These are phyloP conservation scores for Tapera naevia DNA, from an alignment of 2,797 vertebrate species.

Conservation along the genomic window DNA sequence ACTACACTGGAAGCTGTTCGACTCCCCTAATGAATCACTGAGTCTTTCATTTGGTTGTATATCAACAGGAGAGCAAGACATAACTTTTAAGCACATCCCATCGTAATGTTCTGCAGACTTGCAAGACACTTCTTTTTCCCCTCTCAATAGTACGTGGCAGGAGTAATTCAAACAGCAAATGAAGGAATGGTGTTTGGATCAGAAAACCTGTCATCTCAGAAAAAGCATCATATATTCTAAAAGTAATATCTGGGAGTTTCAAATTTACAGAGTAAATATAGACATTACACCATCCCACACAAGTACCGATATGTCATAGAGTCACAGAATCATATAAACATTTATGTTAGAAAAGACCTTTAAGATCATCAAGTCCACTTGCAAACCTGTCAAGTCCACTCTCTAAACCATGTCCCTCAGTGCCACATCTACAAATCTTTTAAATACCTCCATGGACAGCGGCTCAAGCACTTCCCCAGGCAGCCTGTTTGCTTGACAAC, in stretches of 20 bases:
- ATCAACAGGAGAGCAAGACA: background rate
- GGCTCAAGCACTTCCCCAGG: too few relatives aligned
- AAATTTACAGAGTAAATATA: background rate
- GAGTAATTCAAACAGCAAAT: background rate
- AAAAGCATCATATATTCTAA: background rate
- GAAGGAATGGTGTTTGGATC: background rate
- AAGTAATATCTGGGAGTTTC: background rate
- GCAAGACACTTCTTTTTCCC: background rate
- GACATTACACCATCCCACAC: background rate
- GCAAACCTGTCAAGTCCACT: too few relatives aligned
- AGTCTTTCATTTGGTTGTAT: background rate
- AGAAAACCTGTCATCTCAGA: background rate
- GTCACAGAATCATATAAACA: too few relatives aligned
- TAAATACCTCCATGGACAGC: too few relatives aligned
- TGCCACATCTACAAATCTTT: too few relatives aligned
- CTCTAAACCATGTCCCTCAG: too few relatives aligned
- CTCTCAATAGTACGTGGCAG: background rate
- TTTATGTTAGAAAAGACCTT: too few relatives aligned
- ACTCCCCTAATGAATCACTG: background rate
- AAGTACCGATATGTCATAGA: background rate
- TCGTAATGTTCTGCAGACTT: background rate
- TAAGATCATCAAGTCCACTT: too few relatives aligned
- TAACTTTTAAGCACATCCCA: background rate
- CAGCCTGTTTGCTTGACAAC: too few relatives aligned
- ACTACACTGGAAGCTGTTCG: background rate